Evolutionary conservation across 2,113 vertebrate species (phyloP).

Genomic region (Haliaeetus leucogaster): DNA sequence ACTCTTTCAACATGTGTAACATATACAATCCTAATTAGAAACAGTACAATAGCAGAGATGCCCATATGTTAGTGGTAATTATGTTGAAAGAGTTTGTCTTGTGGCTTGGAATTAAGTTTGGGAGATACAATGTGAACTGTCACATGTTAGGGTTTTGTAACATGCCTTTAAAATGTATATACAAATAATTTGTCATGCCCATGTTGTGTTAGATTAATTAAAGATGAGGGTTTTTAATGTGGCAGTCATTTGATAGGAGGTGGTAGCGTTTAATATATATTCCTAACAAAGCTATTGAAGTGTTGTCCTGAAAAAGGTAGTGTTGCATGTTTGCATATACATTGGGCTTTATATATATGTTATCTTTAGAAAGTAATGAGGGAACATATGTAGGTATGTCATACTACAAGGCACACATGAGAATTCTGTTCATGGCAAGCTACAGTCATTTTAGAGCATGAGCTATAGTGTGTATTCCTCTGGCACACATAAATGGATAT

Average conservation of each 20-base stretch:
- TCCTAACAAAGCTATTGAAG: background rate
- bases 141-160: background rate
- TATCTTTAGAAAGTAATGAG: background rate
- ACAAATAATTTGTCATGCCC: background rate
- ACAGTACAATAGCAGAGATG: conserved; percentile 9
- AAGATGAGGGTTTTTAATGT: background rate
- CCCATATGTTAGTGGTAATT: conserved; percentile 23
- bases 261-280: background rate
- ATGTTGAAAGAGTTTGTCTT: conserved; percentile 25
- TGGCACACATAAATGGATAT: background rate
- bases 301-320: background rate
- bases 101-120: background rate
- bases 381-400: rapidly evolving
- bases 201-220: background rate
- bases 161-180: background rate
- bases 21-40: conserved; percentile 47
- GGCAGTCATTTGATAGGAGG: background rate
- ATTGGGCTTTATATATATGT: background rate
- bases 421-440: background rate
- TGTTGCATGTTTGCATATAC: rapidly evolving
- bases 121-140: background rate
- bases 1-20: conserved; percentile 48
- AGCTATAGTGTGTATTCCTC: background rate
- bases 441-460: background rate
- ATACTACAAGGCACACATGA: background rate